Evolutionary conservation across 1,140 invertebrate species (phyloP), one percentile per base, ranked within the genome.

Genomic region (Drosophila melanica): DNA sequence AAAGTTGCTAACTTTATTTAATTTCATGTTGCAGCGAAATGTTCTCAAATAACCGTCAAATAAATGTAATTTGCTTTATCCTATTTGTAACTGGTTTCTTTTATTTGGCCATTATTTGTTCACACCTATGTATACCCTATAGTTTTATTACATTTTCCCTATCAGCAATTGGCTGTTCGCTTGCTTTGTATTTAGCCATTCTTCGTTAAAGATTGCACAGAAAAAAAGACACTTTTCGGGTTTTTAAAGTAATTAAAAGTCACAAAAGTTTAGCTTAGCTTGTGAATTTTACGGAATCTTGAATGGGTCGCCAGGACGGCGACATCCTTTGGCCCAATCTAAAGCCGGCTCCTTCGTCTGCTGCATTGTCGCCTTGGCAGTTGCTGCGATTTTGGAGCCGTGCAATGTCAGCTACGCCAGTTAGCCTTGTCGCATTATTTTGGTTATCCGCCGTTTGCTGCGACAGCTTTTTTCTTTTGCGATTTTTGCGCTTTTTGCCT

Each of bases 361-460:
- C 18, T n/a, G 4, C 58, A 33, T 30, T 20, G 58, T 48, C 14
- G 58, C 16, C 27, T 23, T 44, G 27, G 18, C 37, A 20, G 27
- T 23, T 48, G 51, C n/a, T 30, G 20, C 59, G 57, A 58, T 20
- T 50, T 63, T 30, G 54, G 50, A 81, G 78, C 77, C 64, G 71
- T 82, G 79, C 82, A 77, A 76, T 87, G 79, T 82, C 82, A 87
- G 82, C 82, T 82, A 59, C 79, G 76, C 71, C 82, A 87, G 87
- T 87, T 87, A 87, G 82, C 82, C 82, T 74, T 86, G 82, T 86
- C 82, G 87, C 82, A 86, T 86, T 86, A 86, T 87, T 86, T 87
- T 79, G 82, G 82, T 86, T 86, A 86, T 87, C 72, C 82, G 41
- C 33, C 55, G 63, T 33, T 53, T 55, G 50, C 33, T 35, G 20